Conservation (phyloP, 1,140 invertebrate species). For the Megalopta genalis region DNA sequence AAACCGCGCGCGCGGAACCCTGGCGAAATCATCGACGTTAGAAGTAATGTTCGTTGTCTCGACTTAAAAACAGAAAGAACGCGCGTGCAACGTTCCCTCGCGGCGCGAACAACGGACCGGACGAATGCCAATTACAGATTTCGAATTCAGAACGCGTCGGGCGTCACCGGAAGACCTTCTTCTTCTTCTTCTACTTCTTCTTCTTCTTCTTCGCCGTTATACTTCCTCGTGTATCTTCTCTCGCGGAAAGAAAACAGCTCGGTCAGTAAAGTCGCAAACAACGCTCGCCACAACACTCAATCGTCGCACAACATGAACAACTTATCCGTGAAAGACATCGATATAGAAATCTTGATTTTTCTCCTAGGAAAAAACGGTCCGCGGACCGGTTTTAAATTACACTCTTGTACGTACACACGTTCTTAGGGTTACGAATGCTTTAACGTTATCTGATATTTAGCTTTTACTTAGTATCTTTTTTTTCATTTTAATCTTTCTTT, state of each 20-base stretch:
- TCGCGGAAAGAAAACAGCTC: slow-evolving; percentile 11
- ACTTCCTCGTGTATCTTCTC: no score
- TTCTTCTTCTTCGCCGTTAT: no score
- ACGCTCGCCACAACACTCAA: slow-evolving; percentile 19
- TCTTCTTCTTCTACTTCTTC: no score
- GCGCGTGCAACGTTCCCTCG: not conserved
- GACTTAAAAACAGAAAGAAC: slow-evolving; percentile 38
- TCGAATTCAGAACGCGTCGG: slow-evolving; percentile 34
- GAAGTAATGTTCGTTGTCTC: not conserved
- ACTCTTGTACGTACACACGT: slow-evolving; percentile 48
- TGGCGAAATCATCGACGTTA: not conserved
- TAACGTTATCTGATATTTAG: slow-evolving; percentile 66
- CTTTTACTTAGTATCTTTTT: slow-evolving; percentile 39
- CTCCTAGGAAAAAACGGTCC: slow-evolving; percentile 48
- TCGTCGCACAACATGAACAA: slow-evolving; percentile 55
- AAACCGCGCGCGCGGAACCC: not conserved
- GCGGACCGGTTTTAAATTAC: slow-evolving; percentile 7
- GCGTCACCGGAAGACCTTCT: slow-evolving; percentile 36
- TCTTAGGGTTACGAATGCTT: slow-evolving; percentile 65
- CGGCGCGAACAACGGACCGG: not conserved
- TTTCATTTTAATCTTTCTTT: slow-evolving; percentile 44
- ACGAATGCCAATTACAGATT: slow-evolving; percentile 6
- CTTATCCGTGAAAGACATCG: slow-evolving; percentile 74
- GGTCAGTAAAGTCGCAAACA: not conserved
- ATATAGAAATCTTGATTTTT: slow-evolving; percentile 71